These are phyloP conservation scores for Lepas anatifera DNA, from an alignment of 2,888 invertebrate genomes.

Conservation along the genomic window DNA sequence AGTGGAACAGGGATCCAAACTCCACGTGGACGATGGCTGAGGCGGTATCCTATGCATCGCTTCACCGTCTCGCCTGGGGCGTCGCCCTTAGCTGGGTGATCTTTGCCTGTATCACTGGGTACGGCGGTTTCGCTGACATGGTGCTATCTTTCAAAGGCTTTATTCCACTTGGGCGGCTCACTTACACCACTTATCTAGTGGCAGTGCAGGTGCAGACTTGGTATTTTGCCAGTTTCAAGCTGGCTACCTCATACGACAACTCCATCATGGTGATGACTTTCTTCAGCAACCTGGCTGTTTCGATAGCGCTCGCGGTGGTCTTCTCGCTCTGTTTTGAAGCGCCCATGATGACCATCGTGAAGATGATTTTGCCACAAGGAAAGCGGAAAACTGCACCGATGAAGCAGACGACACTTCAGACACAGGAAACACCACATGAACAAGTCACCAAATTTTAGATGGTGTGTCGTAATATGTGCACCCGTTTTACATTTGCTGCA, in stretches of 20 bases:
- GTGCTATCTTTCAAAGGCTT: neutral
- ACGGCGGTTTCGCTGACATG: slow-evolving; percentile 39
- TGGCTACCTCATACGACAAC: neutral
- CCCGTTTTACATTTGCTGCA: no score
- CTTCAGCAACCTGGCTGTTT: neutral
- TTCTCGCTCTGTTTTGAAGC: neutral
- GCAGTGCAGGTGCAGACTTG: neutral
- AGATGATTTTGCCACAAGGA: neutral
- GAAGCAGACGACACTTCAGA: no score
- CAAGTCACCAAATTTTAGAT: no score
- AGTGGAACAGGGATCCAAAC: slow-evolving; percentile 37
- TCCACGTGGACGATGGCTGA: slow-evolving; percentile 35
- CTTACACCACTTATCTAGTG: slow-evolving; percentile 11
- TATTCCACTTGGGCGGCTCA: slow-evolving; percentile 15
- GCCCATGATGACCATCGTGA: neutral
- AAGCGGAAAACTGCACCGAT: no score
- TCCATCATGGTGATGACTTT: neutral
- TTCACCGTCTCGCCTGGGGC: slow-evolving; percentile 56
- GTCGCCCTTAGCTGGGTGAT: slow-evolving; percentile 58
- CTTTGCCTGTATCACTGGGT: slow-evolving; percentile 56
- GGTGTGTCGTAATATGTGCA: no score
- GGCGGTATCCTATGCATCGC: slow-evolving; percentile 49
- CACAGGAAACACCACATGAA: no score
- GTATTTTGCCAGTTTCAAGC: neutral
- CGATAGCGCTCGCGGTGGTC: neutral